Conservation (phyloP, 2,797 vertebrate genomes). For the Cuculus canorus region DNA sequence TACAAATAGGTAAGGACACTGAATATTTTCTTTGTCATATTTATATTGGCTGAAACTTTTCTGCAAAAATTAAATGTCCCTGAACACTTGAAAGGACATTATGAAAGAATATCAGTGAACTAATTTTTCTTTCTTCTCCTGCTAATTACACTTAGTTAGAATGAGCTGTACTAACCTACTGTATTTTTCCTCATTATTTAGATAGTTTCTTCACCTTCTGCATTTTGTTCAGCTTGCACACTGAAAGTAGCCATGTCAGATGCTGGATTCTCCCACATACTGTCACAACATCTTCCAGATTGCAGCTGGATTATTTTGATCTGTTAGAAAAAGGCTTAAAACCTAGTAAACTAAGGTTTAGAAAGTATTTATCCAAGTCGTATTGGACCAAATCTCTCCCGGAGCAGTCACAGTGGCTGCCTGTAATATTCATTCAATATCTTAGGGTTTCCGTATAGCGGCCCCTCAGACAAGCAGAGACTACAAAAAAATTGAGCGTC, state of each 20-base stretch:
- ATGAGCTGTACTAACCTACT: conserved; percentile 44
- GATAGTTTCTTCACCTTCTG: conserved; percentile 5
- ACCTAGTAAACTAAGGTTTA: neutral
- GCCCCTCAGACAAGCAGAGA: neutral
- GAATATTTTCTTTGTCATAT: conserved; percentile 24
- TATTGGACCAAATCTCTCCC: conserved; percentile 1
- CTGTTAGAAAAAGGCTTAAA: neutral
- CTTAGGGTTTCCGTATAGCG: neutral
- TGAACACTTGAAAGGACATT: neutral
- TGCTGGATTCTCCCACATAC: neutral
- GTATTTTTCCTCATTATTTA: conserved; percentile 53
- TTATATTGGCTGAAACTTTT: neutral
- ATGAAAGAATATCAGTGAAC: neutral
- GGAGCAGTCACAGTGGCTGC: neutral
- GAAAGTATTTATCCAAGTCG: neutral
- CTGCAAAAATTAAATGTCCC: conserved; percentile 6
- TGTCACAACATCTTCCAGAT: neutral
- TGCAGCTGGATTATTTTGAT: neutral
- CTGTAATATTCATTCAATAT: neutral
- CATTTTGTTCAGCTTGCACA: neutral
- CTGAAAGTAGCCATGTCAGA: neutral
- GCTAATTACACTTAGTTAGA: conserved; percentile 54
- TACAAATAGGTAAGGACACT: conserved; percentile 3
- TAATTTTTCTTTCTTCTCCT: conserved; percentile 25
- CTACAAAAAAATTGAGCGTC: neutral